Evolutionary conservation across 2,113 vertebrate species (phyloP), one percentile per base, ranked within the genome.

Genomic region (Morone chrysops): DNA sequence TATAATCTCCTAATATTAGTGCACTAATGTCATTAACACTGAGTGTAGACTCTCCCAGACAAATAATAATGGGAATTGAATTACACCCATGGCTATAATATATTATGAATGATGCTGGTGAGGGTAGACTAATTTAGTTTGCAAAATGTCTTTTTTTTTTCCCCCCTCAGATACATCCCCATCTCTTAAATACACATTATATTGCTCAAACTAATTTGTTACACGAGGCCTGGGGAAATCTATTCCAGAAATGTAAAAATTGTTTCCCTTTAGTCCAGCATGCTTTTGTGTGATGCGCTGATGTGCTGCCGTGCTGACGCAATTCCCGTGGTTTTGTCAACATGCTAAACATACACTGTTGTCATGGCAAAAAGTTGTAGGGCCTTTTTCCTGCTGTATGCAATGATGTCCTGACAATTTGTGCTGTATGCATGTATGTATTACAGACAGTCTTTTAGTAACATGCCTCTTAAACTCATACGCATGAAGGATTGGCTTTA

Each of bases 101-200:
- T 86, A 89, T 90, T 83, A 91, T 90, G 78, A 89, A 89, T 85
- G 82, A 91, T 73, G 70, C 82, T 77, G 47, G 31, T 71, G 43
- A 74, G 77, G 61, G 65, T 36, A 70, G 60, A 77, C 38, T 82
- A 68, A 80, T 87, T 90, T 80, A 83, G 61, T 81, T 82, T 54
- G 80, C 70, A 77, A 81, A 81, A 53, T 83, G 18, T 56, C 5
- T 4, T 43, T 79, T 74, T 80, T 25, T 84, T 65, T 77, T 16
- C 38, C 70, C 1, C 12, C 38, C 70, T 25, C 12, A 62, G 48
- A 71, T 80, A 82, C 45, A 47, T 47, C 70, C 80, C 54, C 38
- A 74, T 84, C 80, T 59, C 62, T 87, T 87, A 87, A 84, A 79
- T 85, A 86, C 86, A 87, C 75, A 87, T 78, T 56, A 36, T 56